Conservation (phyloP, 2,797 vertebrate species). For the Botia kubotai region DNA sequence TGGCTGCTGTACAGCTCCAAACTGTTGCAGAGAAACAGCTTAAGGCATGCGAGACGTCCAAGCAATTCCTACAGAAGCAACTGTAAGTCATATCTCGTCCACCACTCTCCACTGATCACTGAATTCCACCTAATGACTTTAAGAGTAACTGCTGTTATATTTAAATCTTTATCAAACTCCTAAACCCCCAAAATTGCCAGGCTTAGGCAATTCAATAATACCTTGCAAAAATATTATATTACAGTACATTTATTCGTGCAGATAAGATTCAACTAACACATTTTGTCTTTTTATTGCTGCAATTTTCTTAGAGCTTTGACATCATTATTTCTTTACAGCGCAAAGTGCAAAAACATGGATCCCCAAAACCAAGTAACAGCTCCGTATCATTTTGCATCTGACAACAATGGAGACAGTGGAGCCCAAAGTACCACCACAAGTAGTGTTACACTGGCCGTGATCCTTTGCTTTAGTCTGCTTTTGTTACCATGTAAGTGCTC, state of each 20-base stretch:
- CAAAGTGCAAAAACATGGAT: slow-evolving; percentile 35
- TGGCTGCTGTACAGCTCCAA: slow-evolving; percentile 65
- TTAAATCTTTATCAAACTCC: slow-evolving; percentile 1
- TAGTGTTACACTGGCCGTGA: slow-evolving; percentile 4
- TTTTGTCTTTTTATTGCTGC: not conserved
- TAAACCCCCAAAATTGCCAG: not conserved
- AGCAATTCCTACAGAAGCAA: slow-evolving; percentile 69
- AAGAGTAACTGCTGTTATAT: not conserved
- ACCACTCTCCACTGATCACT: not conserved
- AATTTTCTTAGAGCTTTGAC: not conserved
- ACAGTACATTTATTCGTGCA: not conserved
- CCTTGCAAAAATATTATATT: not conserved
- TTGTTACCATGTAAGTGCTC: slow-evolving; percentile 58
- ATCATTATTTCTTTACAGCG: slow-evolving; percentile 29
- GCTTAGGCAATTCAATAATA: not conserved
- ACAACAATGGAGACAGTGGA: not conserved
- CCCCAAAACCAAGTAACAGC: not conserved
- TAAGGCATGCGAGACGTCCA: slow-evolving; percentile 63
- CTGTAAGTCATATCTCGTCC: slow-evolving; percentile 70
- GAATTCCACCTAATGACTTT: not conserved
- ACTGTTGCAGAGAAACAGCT: slow-evolving; percentile 68
- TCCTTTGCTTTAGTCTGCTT: slow-evolving; percentile 49
- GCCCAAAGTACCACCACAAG: slow-evolving; percentile 18
- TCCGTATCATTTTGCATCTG: not conserved
- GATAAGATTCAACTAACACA: not conserved